Conservation (phyloP, 2,797 vertebrate species). For the Heteromormyrus szaboi region DNA sequence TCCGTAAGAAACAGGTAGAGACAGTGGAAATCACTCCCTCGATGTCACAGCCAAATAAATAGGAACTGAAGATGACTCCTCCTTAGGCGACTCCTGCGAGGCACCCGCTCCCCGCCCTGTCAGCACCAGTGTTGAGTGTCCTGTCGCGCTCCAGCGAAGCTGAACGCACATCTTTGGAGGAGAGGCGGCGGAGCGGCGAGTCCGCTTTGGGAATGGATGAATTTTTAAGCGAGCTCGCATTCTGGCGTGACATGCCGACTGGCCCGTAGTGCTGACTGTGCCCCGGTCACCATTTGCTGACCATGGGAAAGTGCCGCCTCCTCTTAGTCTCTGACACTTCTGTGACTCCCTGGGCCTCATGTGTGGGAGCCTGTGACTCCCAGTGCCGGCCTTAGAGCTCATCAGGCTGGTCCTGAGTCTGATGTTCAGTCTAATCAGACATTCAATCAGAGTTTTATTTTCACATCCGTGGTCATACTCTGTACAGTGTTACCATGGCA, state of each 20-base stretch:
- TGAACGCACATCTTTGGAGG: conserved; percentile 18
- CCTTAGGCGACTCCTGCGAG: neutral
- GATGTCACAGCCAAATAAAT: neutral
- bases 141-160: neutral
- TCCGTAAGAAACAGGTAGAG: neutral
- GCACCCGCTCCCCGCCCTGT: neutral
- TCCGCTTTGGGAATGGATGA: conserved; percentile 5
- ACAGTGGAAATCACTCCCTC: neutral
- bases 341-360: neutral
- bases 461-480: neutral
- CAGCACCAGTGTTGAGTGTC: conserved; percentile 19
- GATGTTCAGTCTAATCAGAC: neutral
- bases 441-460: neutral
- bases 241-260: neutral
- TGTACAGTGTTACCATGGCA: neutral
- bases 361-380: neutral
- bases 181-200: conserved; percentile 21
- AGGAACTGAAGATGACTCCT: neutral
- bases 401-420: neutral
- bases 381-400: neutral
- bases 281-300: neutral
- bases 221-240: conserved; percentile 25
- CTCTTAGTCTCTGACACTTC: neutral
- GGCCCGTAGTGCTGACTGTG: neutral
- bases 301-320: neutral